A percentile compares a stretch with the other conserved stretches of the same genome.
Conservation (phyloP, 2,888 invertebrate species). For the Eupsilia transversa region DNA sequence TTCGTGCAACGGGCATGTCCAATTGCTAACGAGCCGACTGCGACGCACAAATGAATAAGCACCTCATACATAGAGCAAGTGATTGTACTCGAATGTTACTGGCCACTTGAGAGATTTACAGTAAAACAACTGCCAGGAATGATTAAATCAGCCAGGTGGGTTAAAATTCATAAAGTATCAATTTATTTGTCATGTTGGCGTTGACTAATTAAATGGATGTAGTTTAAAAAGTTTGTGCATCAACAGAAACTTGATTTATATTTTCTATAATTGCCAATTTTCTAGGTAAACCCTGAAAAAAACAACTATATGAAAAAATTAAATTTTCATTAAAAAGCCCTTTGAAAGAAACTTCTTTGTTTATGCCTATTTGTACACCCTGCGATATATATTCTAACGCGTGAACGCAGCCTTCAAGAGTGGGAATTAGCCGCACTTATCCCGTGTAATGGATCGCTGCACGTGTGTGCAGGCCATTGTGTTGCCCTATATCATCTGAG, state of each 20-base stretch:
- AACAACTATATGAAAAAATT: neutral
- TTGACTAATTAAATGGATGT: neutral
- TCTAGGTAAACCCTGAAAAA: neutral
- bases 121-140: constrained; percentile 50
- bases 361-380: constrained; percentile 73
- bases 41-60: constrained; percentile 90
- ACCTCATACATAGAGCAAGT: constrained; percentile 84
- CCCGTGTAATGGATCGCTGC: constrained; percentile 84
- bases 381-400: constrained; percentile 74
- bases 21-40: constrained; percentile 90
- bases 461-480: constrained; percentile 82
- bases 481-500: constrained; percentile 67
- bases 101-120: constrained; percentile 63
- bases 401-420: constrained; percentile 76
- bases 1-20: constrained; percentile 90
- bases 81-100: constrained; percentile 73
- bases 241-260: neutral
- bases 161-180: constrained; percentile 20
- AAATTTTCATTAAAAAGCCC: neutral
- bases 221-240: neutral
- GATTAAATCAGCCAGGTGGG: constrained; percentile 23
- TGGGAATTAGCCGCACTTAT: constrained; percentile 88
- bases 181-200: neutral
- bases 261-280: neutral
- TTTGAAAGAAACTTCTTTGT: constrained; percentile 23